Evolutionary conservation across 2,113 vertebrate genomes (phyloP).

Genomic region (Azemiops feae): DNA sequence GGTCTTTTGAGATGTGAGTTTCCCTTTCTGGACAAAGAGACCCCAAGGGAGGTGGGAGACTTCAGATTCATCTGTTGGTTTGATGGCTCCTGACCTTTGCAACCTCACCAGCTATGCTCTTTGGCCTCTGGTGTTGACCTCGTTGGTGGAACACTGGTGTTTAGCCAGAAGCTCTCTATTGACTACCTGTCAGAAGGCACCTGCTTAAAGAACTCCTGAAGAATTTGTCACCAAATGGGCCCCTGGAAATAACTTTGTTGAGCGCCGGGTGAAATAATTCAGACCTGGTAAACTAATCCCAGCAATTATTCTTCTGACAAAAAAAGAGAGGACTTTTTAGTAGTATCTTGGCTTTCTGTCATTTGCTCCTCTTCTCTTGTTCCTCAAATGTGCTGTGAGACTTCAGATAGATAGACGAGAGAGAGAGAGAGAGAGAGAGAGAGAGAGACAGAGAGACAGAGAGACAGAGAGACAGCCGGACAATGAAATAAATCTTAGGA

Average conservation of each 20-base stretch:
- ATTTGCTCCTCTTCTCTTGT: neutral
- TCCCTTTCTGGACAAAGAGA: conserved; percentile 16
- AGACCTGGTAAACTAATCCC: conserved; percentile 86
- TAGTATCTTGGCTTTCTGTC: conserved; percentile 64
- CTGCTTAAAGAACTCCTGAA: conserved; percentile 73
- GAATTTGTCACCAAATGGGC: conserved; percentile 86
- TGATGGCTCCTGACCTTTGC: conserved; percentile 83
- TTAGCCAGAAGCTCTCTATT: conserved; percentile 80
- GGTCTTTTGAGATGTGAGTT: conserved; percentile 43
- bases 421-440: neutral
- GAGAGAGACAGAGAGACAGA: neutral
- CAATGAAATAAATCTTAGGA: too few relatives aligned
- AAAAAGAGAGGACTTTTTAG: conserved; percentile 43
- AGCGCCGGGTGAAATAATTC: conserved; percentile 65
- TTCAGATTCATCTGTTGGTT: conserved; percentile 79
- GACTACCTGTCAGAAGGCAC: conserved; percentile 94
- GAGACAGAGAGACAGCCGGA: neutral
- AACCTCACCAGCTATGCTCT: conserved; percentile 79
- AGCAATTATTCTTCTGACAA: conserved; percentile 89
- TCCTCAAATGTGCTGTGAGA: conserved; percentile 70
- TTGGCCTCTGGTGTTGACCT: conserved; percentile 85
- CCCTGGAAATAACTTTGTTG: conserved; percentile 80
- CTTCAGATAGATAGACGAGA: conserved; percentile 69
- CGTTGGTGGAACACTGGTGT: conserved; percentile 72
- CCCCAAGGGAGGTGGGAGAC: conserved; percentile 37